These are phyloP conservation scores for Piliocolobus tephrosceles DNA, from an alignment of 2,113 vertebrate genomes.

Conservation along the genomic window DNA sequence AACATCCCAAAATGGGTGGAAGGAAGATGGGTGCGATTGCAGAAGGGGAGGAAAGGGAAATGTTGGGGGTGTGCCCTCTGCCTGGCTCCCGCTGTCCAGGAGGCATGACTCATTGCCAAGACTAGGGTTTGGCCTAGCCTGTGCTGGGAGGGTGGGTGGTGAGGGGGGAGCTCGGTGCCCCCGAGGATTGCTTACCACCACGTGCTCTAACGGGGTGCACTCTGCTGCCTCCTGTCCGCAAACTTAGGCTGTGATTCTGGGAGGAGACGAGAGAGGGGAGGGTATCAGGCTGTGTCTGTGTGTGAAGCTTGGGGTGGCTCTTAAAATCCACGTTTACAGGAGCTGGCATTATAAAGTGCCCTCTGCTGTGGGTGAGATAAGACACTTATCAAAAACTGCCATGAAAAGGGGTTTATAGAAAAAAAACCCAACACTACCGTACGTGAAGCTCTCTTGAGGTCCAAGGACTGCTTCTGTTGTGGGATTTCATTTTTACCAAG, in stretches of 20 bases:
- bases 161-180: slow-evolving; percentile 16
- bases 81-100: slow-evolving; percentile 13
- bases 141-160: slow-evolving; percentile 26
- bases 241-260: neutral
- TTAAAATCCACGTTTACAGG: slow-evolving; percentile 38
- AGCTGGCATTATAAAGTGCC: slow-evolving; percentile 67
- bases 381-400: slow-evolving; percentile 80
- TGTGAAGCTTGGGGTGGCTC: neutral
- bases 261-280: neutral
- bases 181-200: slow-evolving; percentile 50
- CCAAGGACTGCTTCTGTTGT: slow-evolving; percentile 65
- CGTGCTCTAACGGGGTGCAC: slow-evolving; percentile 69
- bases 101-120: slow-evolving; percentile 57
- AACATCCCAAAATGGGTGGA: slow-evolving; percentile 72
- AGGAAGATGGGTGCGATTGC: slow-evolving; percentile 68
- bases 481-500: slow-evolving; percentile 75
- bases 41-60: slow-evolving; percentile 75
- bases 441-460: slow-evolving; percentile 77
- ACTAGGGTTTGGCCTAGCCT: slow-evolving; percentile 24
- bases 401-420: slow-evolving; percentile 81
- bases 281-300: neutral
- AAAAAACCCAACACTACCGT: slow-evolving; percentile 37
- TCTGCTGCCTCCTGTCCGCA: slow-evolving; percentile 86
- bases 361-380: slow-evolving; percentile 74
- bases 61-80: slow-evolving; percentile 67